Base-by-base conservation (phyloP, 1,140 invertebrate species). In the Matsumurasca onukii region DNA sequence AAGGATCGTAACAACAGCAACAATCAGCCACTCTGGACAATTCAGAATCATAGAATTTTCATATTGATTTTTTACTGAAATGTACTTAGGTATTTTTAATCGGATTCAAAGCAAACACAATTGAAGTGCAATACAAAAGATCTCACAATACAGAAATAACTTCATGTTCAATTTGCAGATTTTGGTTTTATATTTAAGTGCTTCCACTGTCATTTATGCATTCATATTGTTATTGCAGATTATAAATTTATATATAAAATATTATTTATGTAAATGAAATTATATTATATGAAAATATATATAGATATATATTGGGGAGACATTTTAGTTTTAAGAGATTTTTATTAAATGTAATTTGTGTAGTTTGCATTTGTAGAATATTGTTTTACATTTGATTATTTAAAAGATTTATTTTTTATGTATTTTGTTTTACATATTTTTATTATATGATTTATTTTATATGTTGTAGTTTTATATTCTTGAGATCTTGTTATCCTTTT, bases 351-450 rank as follows among this genome's bases (percentile, higher is more conserved):
- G 29, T 61, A 61, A n/a, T n/a, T n/a, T 31, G 31, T 63, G 29
- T 63, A 63, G 59, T 63, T 63, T 61, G 57, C 30, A 63, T 63
- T n/a, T 63, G 29, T 29, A 63, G 59, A 29, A 15, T 15, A 12
- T 31, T 63, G 59, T 63, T 31, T 31, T 31, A 31, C 27, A 3
- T 30, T 31, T 31, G 15, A 31, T 15, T 9, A 31, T 25, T 29
- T 9, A 27, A 29, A 5, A 24, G 24, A 15, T 31, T 29, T 27
- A n/a, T 61, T 61, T 3, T 25, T 15, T 63, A 63, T 31, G 3
- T 63, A n/a, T 31, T 31, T 2, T 63, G 13, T 61, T 29, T 13
- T 31, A 20, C 39, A 31, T 31, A 3, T 31, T 31, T 20, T n/a
- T 31, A 2, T 3, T 59, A 5, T 25, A 59, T 31, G 27, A 30